phyloP scores from a whole-genome alignment of 2,797 vertebrate species.

The Petrocephalus sullivani region DNA sequence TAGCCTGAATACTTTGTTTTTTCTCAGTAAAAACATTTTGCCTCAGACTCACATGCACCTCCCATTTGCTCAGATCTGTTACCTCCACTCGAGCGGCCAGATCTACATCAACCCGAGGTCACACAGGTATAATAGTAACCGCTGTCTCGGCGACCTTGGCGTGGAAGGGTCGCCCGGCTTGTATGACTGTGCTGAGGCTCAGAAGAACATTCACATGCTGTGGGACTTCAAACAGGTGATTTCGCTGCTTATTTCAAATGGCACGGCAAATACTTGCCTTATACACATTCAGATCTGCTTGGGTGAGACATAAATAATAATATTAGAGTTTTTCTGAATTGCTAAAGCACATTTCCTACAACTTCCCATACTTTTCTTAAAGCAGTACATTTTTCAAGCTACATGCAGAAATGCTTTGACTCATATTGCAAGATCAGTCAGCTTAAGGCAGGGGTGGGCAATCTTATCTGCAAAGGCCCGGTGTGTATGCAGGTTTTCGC shows the following conservation, averaged over 20 bases:
- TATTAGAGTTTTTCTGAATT: not conserved
- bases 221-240: conserved; percentile 57
- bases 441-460: too few relatives aligned
- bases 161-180: conserved; percentile 39
- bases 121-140: conserved; percentile 52
- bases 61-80: conserved; percentile 42
- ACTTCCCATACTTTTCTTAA: not conserved
- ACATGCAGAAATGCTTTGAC: not conserved
- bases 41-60: not conserved
- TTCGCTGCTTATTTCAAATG: not conserved
- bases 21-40: not conserved
- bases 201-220: conserved; percentile 44
- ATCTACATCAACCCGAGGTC: conserved; percentile 57
- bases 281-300: not conserved
- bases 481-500: too few relatives aligned
- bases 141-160: conserved; percentile 55
- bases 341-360: not conserved
- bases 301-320: not conserved
- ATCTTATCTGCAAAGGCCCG: too few relatives aligned
- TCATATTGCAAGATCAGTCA: not conserved
- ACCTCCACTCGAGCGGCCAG: conserved; percentile 43
- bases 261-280: not conserved
- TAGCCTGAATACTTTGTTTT: not conserved
- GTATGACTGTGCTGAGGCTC: conserved; percentile 44
- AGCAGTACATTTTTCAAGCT: not conserved